Evolutionary conservation across 2,888 invertebrate species (phyloP).

Genomic region (Drosophila peninsularis): DNA sequence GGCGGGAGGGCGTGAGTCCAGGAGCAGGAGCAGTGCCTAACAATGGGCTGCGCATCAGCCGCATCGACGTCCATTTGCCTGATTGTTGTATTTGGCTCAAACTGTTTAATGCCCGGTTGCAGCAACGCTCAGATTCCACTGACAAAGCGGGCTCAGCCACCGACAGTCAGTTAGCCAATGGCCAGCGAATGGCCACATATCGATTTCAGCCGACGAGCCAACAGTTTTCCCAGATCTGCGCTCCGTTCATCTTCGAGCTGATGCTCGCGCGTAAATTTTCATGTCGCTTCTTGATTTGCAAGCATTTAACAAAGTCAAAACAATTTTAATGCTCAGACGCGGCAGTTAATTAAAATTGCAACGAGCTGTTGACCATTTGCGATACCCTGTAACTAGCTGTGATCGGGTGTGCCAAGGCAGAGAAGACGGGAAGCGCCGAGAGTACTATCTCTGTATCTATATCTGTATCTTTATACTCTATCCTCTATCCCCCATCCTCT

Average conservation of each 20-base stretch:
- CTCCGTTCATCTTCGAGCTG: constrained; percentile 34
- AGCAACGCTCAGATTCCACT: constrained; percentile 15
- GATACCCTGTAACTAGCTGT: constrained; percentile 6
- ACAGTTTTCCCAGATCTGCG: neutral
- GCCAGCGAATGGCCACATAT: constrained; percentile 59
- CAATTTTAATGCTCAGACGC: constrained; percentile 77
- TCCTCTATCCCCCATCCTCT: neutral
- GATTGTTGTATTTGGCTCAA: constrained; percentile 73
- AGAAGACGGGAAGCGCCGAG: neutral
- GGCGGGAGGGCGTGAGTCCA: neutral
- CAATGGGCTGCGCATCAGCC: constrained; percentile 33
- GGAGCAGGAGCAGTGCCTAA: constrained; percentile 4
- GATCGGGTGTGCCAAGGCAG: neutral
- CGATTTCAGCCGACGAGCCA: constrained; percentile 58
- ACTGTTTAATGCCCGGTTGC: constrained; percentile 50
- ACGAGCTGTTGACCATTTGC: constrained; percentile 63
- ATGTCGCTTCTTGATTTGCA: constrained; percentile 78
- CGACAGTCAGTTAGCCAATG: no score
- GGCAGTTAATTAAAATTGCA: constrained; percentile 80
- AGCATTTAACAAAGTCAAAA: constrained; percentile 80
- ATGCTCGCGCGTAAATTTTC: constrained; percentile 74
- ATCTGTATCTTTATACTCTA: constrained; percentile 1
- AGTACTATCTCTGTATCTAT: neutral
- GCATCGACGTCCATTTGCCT: constrained; percentile 59
- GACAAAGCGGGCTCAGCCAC: constrained; percentile 5